Evolutionary conservation across 2,888 invertebrate species (phyloP).

Genomic region (Nymphalis urticae): DNA sequence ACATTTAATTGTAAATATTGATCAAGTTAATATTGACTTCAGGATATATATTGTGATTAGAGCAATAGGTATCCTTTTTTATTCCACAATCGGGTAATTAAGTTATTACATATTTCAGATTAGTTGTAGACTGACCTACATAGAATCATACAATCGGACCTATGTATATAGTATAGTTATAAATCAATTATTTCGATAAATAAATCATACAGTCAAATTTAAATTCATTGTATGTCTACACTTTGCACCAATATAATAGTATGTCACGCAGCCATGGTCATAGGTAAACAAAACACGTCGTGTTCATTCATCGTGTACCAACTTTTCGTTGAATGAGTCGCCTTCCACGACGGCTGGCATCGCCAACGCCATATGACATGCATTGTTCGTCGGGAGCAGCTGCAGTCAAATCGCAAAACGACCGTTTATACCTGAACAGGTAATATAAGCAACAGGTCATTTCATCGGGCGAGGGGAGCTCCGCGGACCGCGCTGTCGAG

Average conservation of each 20-base stretch:
- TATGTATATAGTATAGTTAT: neutral
- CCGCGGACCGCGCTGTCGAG: constrained; percentile 44
- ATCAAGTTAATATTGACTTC: no score
- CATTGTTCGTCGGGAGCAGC: constrained; percentile 71
- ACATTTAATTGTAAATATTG: no score
- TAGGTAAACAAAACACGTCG: constrained; percentile 63
- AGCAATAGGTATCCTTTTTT: constrained; percentile 1
- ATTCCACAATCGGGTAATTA: neutral
- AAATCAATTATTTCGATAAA: neutral
- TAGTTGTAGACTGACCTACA: constrained; percentile 3
- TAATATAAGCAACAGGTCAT: constrained; percentile 80
- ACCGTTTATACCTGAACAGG: constrained; percentile 74
- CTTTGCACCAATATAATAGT: neutral
- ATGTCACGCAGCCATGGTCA: constrained; percentile 25
- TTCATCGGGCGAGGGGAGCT: constrained; percentile 69
- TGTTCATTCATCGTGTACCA: constrained; percentile 60
- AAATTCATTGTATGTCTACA: constrained; percentile 1
- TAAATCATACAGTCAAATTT: constrained; percentile 5
- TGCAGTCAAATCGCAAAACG: constrained; percentile 66
- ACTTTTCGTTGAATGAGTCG: constrained; percentile 63
- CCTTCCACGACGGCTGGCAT: constrained; percentile 48
- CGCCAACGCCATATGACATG: constrained; percentile 58
- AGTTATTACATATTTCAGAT: neutral
- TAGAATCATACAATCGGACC: neutral
- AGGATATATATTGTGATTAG: no score